Percentiles rank a stretch among this genome's conserved stretches.
phyloP scores from a whole-genome alignment of 2,797 vertebrate genomes.

The Acanthis flammea region DNA sequence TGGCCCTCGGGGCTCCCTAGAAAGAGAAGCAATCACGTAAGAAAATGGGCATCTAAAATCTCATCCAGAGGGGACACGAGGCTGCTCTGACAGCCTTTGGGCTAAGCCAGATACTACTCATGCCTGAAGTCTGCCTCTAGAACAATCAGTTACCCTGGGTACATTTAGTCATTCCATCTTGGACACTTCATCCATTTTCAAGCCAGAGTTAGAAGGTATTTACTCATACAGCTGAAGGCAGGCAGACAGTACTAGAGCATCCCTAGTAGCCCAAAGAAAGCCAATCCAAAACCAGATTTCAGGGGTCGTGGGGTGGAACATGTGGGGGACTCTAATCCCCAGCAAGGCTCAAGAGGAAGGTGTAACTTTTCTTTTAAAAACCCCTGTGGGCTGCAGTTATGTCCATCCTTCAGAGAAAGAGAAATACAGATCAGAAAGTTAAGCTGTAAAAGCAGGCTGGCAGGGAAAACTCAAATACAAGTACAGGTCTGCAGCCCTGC shows the following conservation, averaged over 20 bases:
- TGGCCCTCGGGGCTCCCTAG: slow-evolving; percentile 81
- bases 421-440: not conserved
- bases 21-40: not conserved
- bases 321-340: rapidly evolving
- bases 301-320: rapidly evolving
- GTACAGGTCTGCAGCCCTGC: not conserved
- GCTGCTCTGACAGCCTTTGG: not conserved
- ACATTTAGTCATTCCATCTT: not conserved
- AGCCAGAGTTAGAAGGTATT: not conserved
- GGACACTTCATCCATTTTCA: not conserved
- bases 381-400: not conserved
- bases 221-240: not conserved
- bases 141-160: not conserved
- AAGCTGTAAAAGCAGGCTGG: slow-evolving; percentile 68
- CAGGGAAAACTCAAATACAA: not conserved
- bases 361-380: not conserved
- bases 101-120: not conserved
- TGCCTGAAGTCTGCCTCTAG: not conserved
- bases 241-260: not conserved
- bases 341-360: not conserved
- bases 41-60: not conserved
- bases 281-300: not conserved
- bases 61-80: not conserved
- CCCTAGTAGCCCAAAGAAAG: not conserved
- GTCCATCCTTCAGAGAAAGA: not conserved